Conservation (phyloP, 1,140 invertebrate genomes). For the Danaus melanippus region DNA sequence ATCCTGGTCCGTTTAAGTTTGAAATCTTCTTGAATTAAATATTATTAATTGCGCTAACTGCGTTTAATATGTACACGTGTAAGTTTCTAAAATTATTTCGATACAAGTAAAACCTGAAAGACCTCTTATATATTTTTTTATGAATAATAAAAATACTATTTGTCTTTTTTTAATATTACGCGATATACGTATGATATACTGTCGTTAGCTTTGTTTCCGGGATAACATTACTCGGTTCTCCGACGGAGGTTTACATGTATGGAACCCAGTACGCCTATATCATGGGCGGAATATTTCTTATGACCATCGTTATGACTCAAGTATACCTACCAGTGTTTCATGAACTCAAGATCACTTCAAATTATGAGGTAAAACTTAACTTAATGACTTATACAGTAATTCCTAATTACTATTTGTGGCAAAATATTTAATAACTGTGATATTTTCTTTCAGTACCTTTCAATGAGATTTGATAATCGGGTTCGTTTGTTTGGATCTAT, state of each 20-base stretch:
- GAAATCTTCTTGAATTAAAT: no score
- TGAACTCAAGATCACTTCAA: slow-evolving; percentile 84
- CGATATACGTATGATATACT: no score
- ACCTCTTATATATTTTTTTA: no score
- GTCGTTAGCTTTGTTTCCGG: slow-evolving; percentile 88
- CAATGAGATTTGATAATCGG: slow-evolving; percentile 81
- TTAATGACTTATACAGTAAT: background rate
- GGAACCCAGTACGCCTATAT: slow-evolving; percentile 83
- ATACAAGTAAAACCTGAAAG: no score
- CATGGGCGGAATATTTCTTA: slow-evolving; percentile 76
- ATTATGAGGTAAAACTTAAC: slow-evolving; percentile 81
- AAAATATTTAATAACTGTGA: background rate
- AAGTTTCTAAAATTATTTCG: no score
- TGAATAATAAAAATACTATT: no score
- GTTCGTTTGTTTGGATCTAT: slow-evolving; percentile 81
- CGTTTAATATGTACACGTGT: no score
- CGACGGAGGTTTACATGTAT: slow-evolving; percentile 88
- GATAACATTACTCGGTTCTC: slow-evolving; percentile 84
- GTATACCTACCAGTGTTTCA: slow-evolving; percentile 89
- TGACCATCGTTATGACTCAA: slow-evolving; percentile 78
- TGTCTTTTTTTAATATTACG: no score
- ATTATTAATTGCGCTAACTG: no score
- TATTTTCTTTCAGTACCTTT: slow-evolving; percentile 80
- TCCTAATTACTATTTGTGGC: background rate
- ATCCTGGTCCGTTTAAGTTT: no score